Conservation (phyloP, 2,797 vertebrate genomes). For the Fundulus diaphanus region DNA sequence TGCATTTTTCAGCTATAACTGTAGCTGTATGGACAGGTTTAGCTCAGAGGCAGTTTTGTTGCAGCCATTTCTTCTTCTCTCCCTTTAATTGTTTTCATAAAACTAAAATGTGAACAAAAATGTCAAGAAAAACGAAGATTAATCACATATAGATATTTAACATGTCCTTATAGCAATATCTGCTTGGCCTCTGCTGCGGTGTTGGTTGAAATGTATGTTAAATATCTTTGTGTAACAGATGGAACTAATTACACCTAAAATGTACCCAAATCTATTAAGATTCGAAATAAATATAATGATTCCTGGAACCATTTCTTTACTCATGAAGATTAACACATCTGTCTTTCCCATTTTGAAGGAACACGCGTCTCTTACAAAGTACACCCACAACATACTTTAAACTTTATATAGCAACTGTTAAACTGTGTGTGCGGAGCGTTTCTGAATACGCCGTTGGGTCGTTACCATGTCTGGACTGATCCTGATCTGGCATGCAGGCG, state of each 20-base stretch:
- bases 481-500: conserved; percentile 54
- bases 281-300: no score
- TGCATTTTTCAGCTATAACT: background rate
- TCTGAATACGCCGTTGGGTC: background rate
- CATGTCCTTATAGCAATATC: background rate
- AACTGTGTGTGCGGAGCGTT: background rate
- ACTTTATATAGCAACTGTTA: background rate
- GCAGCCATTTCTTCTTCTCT: background rate
- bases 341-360: background rate
- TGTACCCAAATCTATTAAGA: background rate
- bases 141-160: no score
- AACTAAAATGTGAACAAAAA: background rate
- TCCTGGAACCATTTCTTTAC: background rate
- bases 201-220: background rate
- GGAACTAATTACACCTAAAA: background rate
- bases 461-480: conserved; percentile 81
- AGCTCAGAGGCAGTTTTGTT: background rate
- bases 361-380: no score
- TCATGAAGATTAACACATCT: background rate
- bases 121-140: background rate
- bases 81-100: background rate
- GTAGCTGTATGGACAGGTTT: background rate
- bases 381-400: background rate
- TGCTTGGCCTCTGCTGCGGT: background rate
- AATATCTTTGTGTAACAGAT: background rate